A percentile compares a stretch with the other conserved stretches of the same genome.
phyloP scores from a whole-genome alignment of 2,113 vertebrate genomes.

The Tupaia chinensis region DNA sequence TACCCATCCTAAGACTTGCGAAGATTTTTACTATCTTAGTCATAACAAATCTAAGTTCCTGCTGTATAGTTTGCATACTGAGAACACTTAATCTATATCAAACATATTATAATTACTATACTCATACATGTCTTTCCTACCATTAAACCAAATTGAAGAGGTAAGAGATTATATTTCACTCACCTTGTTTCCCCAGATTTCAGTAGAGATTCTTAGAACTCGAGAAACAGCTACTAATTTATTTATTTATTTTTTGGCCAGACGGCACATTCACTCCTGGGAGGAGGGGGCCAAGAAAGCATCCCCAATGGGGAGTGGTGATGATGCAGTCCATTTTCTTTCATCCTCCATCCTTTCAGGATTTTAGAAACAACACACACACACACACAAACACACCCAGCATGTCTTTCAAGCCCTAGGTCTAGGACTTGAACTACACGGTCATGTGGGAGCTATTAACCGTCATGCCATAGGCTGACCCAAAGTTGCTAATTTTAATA shows the following conservation, averaged over 20 bases:
- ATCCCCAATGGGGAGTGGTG: no score
- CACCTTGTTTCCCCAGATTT: not conserved
- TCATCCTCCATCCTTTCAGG: no score
- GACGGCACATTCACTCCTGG: no score
- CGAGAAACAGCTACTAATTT: constrained; percentile 30
- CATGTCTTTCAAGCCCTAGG: no score
- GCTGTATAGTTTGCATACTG: not conserved
- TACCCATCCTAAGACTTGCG: not conserved
- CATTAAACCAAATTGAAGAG: constrained; percentile 9
- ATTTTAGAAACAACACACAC: no score
- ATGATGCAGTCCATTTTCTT: no score
- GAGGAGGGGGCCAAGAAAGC: no score
- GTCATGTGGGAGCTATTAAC: no score
- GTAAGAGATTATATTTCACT: constrained; percentile 31
- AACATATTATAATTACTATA: not conserved
- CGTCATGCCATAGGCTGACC: no score
- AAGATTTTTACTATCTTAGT: not conserved
- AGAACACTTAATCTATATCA: not conserved
- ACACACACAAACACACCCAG: no score
- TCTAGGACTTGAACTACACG: no score
- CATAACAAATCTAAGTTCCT: constrained; percentile 10
- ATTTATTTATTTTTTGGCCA: no score
- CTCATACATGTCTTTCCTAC: constrained; percentile 3
- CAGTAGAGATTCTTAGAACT: not conserved
- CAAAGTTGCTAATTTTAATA: not conserved